Evolutionary conservation across 2,113 vertebrate species (phyloP), one percentile per base, ranked within the genome.

Genomic region (Promerops cafer): DNA sequence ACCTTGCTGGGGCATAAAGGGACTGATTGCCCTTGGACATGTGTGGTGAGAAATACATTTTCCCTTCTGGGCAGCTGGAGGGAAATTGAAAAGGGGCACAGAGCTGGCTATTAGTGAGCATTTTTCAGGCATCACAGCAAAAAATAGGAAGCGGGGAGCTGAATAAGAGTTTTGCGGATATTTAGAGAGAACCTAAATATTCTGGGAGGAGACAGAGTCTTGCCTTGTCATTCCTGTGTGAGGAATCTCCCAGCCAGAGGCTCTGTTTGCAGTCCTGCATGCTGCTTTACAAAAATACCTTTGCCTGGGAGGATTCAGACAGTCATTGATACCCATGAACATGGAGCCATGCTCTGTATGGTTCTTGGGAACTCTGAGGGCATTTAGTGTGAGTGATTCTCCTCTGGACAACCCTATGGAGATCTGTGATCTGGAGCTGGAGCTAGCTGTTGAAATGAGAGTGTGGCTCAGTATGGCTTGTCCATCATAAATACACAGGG

Each of bases 391-490:
- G 47, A 75, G 27, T 21, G 42, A 54, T 50, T 42, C 33, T 71
- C 42, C 49, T n/a, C 53, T 76, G 27, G 50, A n/a, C 13, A 84
- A 0, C 21, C 5, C 13, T 59, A 1, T 40, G 15, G 47, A 66
- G 60, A 27, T 39, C 14, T 64, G 70, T 79, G 68, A 16, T 45
- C 16, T 49, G 54, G 79, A 69, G 20, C 0, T 37, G 52, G 52
- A 90, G 45, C 9, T 37, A 12, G 47, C n/a, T 77, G 45, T 61
- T 6, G 3, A 50, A 82, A 72, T 4, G 12, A 68, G 17, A 8
- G 5, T 8, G 4, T 17, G n/a, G n/a, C 40, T 85, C 4, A 1
- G 70, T 8, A 7, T 1, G 2, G n/a, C 39, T 35, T 8, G 2
- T 78, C 52, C 54, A 23, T 44, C n/a, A 13, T 5, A 56, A 53